phyloP scores from a whole-genome alignment of 2,113 vertebrate genomes.

The Dolichotis patagonum region DNA sequence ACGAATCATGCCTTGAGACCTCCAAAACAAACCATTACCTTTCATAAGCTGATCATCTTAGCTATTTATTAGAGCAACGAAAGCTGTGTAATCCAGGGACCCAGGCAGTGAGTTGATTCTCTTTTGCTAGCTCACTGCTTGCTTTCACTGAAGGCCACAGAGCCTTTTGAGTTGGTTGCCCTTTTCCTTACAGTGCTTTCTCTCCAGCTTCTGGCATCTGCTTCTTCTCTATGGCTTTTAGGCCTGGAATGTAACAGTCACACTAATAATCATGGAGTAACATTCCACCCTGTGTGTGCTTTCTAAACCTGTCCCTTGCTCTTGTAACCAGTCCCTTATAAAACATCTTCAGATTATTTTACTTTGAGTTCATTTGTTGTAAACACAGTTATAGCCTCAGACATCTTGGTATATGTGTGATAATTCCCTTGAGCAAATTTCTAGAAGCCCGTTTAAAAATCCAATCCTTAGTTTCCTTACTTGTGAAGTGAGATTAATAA shows the following conservation, averaged over 20 bases:
- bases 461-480: neutral
- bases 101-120: neutral
- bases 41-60: neutral
- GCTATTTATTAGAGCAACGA: neutral
- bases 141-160: neutral
- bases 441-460: neutral
- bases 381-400: neutral
- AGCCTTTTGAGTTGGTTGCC: too few species aligned
- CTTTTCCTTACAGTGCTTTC: neutral
- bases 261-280: neutral
- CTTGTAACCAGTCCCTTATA: neutral
- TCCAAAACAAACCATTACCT: neutral
- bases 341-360: neutral
- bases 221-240: neutral
- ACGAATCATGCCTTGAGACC: neutral
- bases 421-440: neutral
- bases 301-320: neutral
- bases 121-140: neutral
- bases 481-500: conserved; percentile 24
- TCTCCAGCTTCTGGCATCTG: neutral
- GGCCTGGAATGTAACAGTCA: neutral
- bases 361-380: neutral
- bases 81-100: neutral
- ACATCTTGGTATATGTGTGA: neutral
- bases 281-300: neutral